Percentiles rank a stretch among this genome's conserved stretches.
phyloP scores from a whole-genome alignment of 1,140 invertebrate genomes.

The Hyles vespertilio region DNA sequence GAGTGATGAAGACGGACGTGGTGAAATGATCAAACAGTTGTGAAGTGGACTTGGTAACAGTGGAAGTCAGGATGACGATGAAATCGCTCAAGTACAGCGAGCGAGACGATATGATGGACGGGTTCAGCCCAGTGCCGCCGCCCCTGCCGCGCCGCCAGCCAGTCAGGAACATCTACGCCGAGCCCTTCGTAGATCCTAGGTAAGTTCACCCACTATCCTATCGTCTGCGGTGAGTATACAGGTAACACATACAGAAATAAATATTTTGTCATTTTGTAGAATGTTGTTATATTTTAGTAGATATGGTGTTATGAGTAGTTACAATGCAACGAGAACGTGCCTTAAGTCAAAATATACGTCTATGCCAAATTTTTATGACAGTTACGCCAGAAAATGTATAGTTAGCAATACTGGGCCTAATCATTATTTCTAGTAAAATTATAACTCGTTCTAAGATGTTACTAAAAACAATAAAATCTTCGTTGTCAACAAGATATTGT shows the following conservation, averaged over 20 bases:
- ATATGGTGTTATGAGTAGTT: too few relatives aligned
- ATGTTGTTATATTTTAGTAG: too few relatives aligned
- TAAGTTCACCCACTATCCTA: constrained; percentile 39
- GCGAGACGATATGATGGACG: constrained; percentile 72
- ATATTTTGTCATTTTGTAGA: too few relatives aligned
- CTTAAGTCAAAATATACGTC: too few relatives aligned
- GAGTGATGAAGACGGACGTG: constrained; percentile 46
- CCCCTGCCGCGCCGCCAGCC: constrained; percentile 72
- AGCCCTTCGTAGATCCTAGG: constrained; percentile 75
- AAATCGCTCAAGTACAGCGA: constrained; percentile 74
- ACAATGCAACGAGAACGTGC: too few relatives aligned
- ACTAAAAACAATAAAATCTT: too few relatives aligned
- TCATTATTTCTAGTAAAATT: too few relatives aligned
- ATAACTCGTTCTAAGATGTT: too few relatives aligned
- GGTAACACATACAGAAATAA: background rate
- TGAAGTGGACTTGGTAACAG: constrained; percentile 52
- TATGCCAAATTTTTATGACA: too few relatives aligned
- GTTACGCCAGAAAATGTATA: too few relatives aligned
- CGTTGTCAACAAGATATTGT: too few relatives aligned
- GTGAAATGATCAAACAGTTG: constrained; percentile 55
- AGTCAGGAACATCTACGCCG: constrained; percentile 73
- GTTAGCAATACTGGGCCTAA: too few relatives aligned
- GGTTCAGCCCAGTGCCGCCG: constrained; percentile 72
- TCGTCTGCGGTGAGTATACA: constrained; percentile 13
- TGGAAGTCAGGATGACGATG: constrained; percentile 68